A percentile compares a stretch with the other conserved stretches of the same genome.
These are phyloP conservation scores for Capreolus pygargus DNA, from an alignment of 2,113 vertebrate species.

Conservation along the genomic window DNA sequence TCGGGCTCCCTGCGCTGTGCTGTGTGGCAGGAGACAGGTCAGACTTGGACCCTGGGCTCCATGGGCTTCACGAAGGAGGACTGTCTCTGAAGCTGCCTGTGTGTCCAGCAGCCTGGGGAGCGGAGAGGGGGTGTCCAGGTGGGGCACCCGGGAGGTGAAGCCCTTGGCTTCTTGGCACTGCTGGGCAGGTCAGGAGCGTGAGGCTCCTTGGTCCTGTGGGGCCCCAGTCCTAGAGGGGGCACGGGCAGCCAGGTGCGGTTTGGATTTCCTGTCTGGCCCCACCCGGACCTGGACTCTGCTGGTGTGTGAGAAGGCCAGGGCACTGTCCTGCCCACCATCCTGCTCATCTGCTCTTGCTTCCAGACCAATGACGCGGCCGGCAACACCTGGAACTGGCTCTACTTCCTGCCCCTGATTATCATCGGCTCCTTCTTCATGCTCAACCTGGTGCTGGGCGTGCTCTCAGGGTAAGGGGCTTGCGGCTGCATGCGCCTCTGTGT, in stretches of 20 bases:
- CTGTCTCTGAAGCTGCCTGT: not conserved
- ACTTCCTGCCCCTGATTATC: conserved; percentile 97
- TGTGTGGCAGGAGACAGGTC: not conserved
- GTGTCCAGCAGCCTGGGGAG: not conserved
- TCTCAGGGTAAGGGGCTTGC: conserved; percentile 88
- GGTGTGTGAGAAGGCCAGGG: not conserved
- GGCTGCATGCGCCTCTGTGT: fast-evolving
- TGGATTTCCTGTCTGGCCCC: not conserved
- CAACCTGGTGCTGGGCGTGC: conserved; percentile 94
- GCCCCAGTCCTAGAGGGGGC: not conserved
- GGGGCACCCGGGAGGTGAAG: not conserved
- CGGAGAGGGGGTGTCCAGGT: not conserved
- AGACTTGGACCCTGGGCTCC: not conserved
- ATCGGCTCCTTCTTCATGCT: conserved; percentile 98
- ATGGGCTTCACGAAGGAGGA: not conserved
- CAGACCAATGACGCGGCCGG: conserved; percentile 96
- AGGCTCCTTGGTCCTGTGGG: not conserved
- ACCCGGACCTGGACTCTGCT: not conserved
- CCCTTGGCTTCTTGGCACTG: not conserved
- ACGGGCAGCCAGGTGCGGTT: not conserved
- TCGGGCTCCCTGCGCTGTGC: not conserved
- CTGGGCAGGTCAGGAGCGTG: not conserved
- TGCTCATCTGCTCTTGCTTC: conserved; percentile 35
- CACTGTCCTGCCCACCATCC: not conserved
- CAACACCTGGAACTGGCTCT: conserved; percentile 96